phyloP scores from a whole-genome alignment of 2,888 invertebrate species.

The Rhopalosiphum nymphaeae region DNA sequence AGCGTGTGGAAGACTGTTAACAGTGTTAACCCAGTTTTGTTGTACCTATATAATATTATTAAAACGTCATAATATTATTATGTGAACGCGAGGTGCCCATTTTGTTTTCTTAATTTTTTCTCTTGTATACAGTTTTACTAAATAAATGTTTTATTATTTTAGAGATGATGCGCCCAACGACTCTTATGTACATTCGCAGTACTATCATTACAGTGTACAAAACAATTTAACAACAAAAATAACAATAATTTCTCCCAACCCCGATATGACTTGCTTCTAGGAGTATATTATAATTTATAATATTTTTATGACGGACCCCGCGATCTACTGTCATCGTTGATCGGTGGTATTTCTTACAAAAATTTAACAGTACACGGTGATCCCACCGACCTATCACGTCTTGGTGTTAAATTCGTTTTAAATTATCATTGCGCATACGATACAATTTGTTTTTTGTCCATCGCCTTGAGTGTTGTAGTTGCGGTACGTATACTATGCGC shows the following conservation, averaged over 20 bases:
- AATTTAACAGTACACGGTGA: background rate
- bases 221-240: background rate
- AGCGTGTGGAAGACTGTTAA: conserved; percentile 56
- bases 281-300: background rate
- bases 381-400: background rate
- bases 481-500: background rate
- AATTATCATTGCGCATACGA: background rate
- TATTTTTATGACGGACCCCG: background rate
- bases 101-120: background rate
- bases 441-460: background rate
- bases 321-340: background rate
- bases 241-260: background rate
- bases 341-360: background rate
- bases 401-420: background rate
- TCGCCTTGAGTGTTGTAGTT: background rate
- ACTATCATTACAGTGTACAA: background rate
- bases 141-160: background rate
- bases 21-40: conserved; percentile 63
- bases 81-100: background rate
- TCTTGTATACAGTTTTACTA: background rate
- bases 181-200: background rate
- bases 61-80: background rate
- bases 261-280: background rate
- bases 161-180: background rate
- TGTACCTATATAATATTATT: conserved; percentile 8